Conservation (phyloP, 2,113 vertebrate genomes). For the Coptodon rendalli region DNA sequence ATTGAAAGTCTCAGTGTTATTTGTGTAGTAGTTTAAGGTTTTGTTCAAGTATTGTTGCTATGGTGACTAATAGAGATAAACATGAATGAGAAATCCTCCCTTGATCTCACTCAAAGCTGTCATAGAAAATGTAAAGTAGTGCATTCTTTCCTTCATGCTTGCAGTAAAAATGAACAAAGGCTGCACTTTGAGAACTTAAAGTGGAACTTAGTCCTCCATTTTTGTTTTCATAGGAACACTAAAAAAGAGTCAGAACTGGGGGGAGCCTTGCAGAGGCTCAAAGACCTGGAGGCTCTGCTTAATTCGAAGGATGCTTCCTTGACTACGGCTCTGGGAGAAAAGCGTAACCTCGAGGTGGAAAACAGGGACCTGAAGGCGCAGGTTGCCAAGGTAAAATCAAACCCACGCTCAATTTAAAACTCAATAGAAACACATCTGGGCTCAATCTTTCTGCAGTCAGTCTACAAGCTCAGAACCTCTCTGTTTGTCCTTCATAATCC, state of each 20-base stretch:
- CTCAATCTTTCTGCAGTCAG: background rate
- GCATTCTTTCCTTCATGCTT: rapidly evolving
- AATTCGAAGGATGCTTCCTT: slow-evolving; percentile 87
- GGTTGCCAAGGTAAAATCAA: slow-evolving; percentile 78
- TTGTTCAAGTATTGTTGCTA: background rate
- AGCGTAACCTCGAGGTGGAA: slow-evolving; percentile 81
- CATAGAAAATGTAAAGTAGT: background rate
- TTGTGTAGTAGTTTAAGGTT: background rate
- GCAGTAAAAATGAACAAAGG: background rate
- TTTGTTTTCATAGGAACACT: slow-evolving; percentile 71
- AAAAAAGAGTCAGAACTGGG: slow-evolving; percentile 86
- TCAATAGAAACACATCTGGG: slow-evolving; percentile 19
- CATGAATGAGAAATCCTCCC: background rate
- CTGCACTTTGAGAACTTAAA: background rate
- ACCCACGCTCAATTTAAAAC: background rate
- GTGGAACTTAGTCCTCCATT: background rate
- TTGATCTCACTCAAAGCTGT: background rate
- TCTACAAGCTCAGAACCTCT: background rate
- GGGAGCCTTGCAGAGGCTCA: slow-evolving; percentile 77
- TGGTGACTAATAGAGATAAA: background rate
- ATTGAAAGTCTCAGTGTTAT: background rate
- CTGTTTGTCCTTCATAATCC: background rate
- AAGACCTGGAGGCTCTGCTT: slow-evolving; percentile 86
- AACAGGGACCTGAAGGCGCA: slow-evolving; percentile 81
- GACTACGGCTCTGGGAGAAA: slow-evolving; percentile 84